Conservation (phyloP, 2,797 vertebrate species). For the Ibycter americanus region DNA sequence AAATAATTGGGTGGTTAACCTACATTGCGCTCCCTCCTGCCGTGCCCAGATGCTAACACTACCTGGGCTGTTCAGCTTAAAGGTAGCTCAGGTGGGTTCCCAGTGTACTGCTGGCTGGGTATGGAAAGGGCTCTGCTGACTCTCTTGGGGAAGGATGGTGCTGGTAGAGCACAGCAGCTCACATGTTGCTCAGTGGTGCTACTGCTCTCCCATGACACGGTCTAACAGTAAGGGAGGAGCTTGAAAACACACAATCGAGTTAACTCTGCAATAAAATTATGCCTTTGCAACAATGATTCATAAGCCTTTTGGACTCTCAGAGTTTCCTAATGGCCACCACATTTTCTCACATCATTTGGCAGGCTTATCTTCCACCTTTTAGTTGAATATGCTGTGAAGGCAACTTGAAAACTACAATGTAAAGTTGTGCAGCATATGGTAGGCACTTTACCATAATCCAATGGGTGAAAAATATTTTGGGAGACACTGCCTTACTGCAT, state of each 20-base stretch:
- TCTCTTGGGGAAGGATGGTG: accelerated
- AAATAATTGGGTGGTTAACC: not conserved
- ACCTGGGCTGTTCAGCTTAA: accelerated
- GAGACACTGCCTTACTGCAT: not conserved
- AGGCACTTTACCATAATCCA: not conserved
- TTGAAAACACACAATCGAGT: not conserved
- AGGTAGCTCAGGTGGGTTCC: not conserved
- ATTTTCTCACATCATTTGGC: not conserved
- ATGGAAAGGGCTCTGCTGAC: not conserved
- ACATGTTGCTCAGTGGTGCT: accelerated
- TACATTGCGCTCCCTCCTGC: not conserved
- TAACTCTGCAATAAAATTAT: not conserved
- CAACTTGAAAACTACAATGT: not conserved
- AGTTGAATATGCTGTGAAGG: not conserved
- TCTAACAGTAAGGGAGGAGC: not conserved
- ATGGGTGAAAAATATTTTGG: not conserved
- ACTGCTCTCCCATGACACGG: accelerated
- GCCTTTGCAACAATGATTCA: not conserved
- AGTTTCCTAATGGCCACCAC: not conserved
- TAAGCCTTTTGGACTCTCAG: not conserved
- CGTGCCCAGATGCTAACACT: accelerated
- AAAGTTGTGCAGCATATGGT: not conserved
- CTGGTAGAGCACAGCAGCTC: accelerated
- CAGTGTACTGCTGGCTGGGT: accelerated
- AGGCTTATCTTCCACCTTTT: not conserved